Base-by-base conservation (phyloP, 2,797 vertebrate species). In the Clarias laeviceps region DNA sequence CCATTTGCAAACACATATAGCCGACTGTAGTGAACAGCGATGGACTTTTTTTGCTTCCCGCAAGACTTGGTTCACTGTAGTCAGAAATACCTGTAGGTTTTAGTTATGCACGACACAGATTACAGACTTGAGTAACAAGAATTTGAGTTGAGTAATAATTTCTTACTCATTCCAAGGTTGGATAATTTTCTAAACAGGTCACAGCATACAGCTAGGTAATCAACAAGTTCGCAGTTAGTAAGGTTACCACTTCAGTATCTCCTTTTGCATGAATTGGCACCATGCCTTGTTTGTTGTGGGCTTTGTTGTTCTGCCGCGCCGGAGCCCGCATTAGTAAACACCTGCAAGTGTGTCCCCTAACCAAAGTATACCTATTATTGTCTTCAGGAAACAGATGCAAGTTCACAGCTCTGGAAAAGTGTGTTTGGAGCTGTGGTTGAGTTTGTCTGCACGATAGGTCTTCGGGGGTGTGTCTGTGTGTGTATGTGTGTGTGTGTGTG, bases 331-430 rank as follows among this genome's bases (percentile, higher is more conserved):
- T 88, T 90, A 78, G 62, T 66, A 87, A 92, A 94, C 95, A 96
- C 95, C 95, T 96, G 95, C 91, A 92, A 89, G 90, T 90, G 88
- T 88, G 86, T 91, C 90, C 90, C 90, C 84, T 90, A 90, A 93
- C 91, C 70, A 62, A 93, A 92, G 91, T 91, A 91, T 84, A 92
- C 91, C 95, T 95, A 95, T 96, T 94, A 94, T 94, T 96, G 94
- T 94, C 94, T 90, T 93, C 94, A 96, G 95, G 95, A 96, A 96
- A 96, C 95, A 96, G 95, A 96, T 96, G 95, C 93, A 93, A 94
- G 93, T 94, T 95, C 94, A 95, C 91, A 90, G 85, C 93, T 93
- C 93, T 95, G 94, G 95, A 95, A 86, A 95, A 95, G 93, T 93
- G 93, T 95, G 94, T 95, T 95, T 95, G 94, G 91, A 92, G 92